Base-by-base conservation (phyloP, 2,113 vertebrate species). In the Caranx melampygus region DNA sequence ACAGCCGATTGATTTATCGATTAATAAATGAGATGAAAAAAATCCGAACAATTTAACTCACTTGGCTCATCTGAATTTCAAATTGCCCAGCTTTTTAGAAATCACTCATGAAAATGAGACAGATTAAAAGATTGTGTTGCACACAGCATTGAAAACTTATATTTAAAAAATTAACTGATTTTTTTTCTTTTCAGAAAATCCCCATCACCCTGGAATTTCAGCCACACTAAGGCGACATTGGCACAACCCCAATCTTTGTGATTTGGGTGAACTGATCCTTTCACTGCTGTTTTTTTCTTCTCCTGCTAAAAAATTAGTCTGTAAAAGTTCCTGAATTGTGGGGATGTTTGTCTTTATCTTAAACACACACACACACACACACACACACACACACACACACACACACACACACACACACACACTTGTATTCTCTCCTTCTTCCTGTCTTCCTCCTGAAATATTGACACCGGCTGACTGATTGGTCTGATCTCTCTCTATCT, bases 401-500 rank as follows among this genome's bases (percentile, higher is more conserved):
- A 68, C 64, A 72, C 47, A 26, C 77, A 51, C 64, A 21, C 72
- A 66, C 70, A 54, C 66, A 20, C 77, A 64, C 72, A 70, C 54
- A 31, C 77, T 72, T 55, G 37, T 21, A 68, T 72, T 74, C 45
- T 75, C 73, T 79, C 64, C 49, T 57, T 72, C 78, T 63, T 55
- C 68, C 20, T 44, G 16, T 74, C 66, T 77, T 79, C 64, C 61
- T 90, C 77, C 58, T 67, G 45, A 83, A 82, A 76, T 80, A 87
- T 87, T 83, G 89, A 86, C 85, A 82, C 67, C 5, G 37, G 33
- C 83, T 90, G 83, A 92, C 82, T 87, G 84, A 91, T 87, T 83
- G 60, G 74, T 89, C 77, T 86, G 75, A 81, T 91, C 78, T 85
- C 81, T 86, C 78, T 89, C 71, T 84, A 51, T 81, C 66, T 78